Conservation (phyloP, 2,113 vertebrate genomes). For the Potamarius usumacintae region DNA sequence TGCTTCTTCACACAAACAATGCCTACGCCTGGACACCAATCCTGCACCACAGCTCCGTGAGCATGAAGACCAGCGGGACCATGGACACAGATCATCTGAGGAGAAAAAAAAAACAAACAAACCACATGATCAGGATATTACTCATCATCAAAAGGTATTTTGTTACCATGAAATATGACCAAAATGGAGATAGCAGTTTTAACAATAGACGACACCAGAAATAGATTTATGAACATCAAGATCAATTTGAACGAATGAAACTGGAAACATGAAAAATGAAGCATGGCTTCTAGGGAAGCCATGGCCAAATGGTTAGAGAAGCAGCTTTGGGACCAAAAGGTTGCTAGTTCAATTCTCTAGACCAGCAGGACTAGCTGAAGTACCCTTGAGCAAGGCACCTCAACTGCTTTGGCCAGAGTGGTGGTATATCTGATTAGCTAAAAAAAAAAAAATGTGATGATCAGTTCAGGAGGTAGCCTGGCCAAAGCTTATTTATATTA, state of each 20-base stretch:
- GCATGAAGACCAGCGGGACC: slow-evolving; percentile 80
- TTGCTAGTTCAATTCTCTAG: too few relatives aligned
- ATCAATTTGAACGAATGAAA: background rate
- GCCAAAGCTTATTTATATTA: too few relatives aligned
- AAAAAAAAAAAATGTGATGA: too few relatives aligned
- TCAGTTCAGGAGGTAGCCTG: too few relatives aligned
- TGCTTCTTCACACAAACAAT: slow-evolving; percentile 71
- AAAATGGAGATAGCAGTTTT: background rate
- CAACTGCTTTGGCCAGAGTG: too few relatives aligned
- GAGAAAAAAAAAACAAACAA: background rate
- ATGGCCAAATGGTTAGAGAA: too few relatives aligned
- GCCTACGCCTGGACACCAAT: slow-evolving; percentile 66
- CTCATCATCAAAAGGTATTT: background rate
- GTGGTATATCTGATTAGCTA: too few relatives aligned
- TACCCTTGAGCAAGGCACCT: too few relatives aligned
- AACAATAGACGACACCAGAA: background rate
- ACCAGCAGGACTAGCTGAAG: too few relatives aligned
- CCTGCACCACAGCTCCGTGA: slow-evolving; percentile 81
- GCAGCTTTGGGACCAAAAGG: too few relatives aligned
- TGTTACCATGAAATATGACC: background rate
- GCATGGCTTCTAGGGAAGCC: too few relatives aligned
- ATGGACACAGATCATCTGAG: slow-evolving; percentile 78
- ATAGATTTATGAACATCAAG: background rate
- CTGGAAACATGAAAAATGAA: too few relatives aligned
- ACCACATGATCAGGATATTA: background rate